Evolutionary conservation across 2,113 vertebrate species (phyloP).

Genomic region (Cyanoderma ruficeps): DNA sequence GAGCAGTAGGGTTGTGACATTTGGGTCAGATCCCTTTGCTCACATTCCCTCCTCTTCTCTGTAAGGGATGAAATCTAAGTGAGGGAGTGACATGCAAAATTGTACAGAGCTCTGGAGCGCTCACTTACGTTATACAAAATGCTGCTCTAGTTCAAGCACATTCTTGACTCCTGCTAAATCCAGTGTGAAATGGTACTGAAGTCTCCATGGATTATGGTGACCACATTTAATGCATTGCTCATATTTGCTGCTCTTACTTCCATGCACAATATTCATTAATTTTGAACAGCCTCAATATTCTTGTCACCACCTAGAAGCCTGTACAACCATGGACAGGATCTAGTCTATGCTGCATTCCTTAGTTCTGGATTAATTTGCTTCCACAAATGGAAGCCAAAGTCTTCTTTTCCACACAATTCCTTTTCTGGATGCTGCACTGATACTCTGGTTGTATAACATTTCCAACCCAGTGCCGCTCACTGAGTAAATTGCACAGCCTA

Average conservation of each 20-base stretch:
- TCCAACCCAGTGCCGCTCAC: neutral
- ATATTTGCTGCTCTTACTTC: neutral
- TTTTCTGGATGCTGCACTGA: neutral
- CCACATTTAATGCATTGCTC: neutral
- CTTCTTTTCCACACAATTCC: neutral
- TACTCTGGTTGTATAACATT: neutral
- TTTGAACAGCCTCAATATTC: neutral
- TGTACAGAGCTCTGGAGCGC: neutral
- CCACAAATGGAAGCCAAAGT: neutral
- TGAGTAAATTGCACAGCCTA: neutral
- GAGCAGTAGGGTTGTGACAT: neutral
- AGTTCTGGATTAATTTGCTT: neutral
- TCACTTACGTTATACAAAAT: rapidly evolving
- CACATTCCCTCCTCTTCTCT: neutral
- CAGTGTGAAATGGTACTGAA: rapidly evolving
- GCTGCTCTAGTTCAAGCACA: neutral
- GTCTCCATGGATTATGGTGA: neutral
- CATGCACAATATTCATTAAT: neutral
- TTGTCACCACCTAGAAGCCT: neutral
- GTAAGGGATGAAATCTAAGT: neutral
- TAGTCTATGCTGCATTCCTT: neutral
- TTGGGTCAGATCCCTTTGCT: neutral
- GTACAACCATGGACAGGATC: neutral
- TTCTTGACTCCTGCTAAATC: neutral
- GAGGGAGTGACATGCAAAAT: neutral